Evolutionary conservation across 2,113 vertebrate species (phyloP).

Genomic region (Sinocyclocheilus anshuiensis): DNA sequence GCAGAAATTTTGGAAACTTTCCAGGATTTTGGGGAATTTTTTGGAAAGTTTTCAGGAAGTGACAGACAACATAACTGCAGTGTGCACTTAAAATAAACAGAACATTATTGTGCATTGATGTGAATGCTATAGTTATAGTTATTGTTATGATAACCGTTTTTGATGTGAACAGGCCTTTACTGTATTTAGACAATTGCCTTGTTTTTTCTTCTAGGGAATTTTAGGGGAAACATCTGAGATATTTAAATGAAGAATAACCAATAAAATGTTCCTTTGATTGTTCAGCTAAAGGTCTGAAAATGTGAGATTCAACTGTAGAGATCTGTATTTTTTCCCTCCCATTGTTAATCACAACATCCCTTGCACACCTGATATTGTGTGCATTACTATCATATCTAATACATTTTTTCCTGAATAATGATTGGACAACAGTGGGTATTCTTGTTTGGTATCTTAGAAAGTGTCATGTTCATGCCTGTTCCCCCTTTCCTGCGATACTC

Average conservation of each 20-base stretch:
- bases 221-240: neutral
- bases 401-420: neutral
- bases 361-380: neutral
- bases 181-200: neutral
- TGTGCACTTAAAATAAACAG: too few species aligned
- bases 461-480: neutral
- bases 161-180: too few species aligned
- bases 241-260: neutral
- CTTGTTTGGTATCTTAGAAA: neutral
- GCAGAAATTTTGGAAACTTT: too few species aligned
- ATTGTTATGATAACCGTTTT: too few species aligned
- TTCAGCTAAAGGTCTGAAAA: neutral
- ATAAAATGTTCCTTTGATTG: neutral
- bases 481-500: neutral
- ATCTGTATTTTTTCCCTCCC: too few species aligned
- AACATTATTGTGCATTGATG: too few species aligned
- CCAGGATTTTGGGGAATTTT: too few species aligned
- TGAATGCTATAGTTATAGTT: too few species aligned
- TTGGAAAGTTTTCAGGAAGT: too few species aligned
- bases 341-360: neutral
- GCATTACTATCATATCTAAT: neutral
- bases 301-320: neutral
- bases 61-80: too few species aligned
- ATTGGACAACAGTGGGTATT: neutral
- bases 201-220: neutral